Conservation (phyloP, 2,888 invertebrate genomes). For the Lochmaea capreae region DNA sequence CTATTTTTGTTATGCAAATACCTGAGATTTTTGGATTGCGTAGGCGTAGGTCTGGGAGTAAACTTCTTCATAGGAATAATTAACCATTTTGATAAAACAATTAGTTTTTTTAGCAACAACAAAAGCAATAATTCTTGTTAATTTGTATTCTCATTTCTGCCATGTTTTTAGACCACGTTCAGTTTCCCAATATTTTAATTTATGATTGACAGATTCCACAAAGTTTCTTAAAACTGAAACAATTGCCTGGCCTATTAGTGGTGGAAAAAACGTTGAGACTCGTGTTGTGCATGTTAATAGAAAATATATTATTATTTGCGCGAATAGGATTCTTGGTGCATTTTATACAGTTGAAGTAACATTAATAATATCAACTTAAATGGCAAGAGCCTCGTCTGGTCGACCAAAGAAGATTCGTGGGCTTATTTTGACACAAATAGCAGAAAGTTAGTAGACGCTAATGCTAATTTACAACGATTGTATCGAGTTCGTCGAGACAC, state of each 20-base stretch:
- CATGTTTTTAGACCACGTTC: no score
- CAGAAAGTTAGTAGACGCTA: conserved; percentile 65
- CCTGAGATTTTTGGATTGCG: background rate
- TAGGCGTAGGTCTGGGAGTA: background rate
- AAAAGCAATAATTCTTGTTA: no score
- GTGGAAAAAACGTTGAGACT: background rate
- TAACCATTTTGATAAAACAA: no score
- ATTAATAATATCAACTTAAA: conserved; percentile 42
- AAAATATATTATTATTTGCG: conserved; percentile 38
- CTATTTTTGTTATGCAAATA: background rate
- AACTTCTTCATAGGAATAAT: background rate
- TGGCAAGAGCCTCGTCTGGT: conserved; percentile 42
- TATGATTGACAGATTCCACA: no score
- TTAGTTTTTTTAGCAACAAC: no score
- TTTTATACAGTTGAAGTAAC: conserved; percentile 12
- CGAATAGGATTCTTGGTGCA: conserved; percentile 24
- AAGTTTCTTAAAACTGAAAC: background rate
- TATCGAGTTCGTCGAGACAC: conserved; percentile 58
- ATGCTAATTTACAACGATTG: conserved; percentile 66
- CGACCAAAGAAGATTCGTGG: conserved; percentile 56
- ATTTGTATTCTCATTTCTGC: no score
- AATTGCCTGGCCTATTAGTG: background rate
- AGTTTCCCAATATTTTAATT: no score
- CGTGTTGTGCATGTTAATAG: conserved; percentile 21
- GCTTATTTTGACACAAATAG: conserved; percentile 65